These are phyloP conservation scores for Polymixis lichenea DNA, from an alignment of 2,888 invertebrate species.

Conservation along the genomic window DNA sequence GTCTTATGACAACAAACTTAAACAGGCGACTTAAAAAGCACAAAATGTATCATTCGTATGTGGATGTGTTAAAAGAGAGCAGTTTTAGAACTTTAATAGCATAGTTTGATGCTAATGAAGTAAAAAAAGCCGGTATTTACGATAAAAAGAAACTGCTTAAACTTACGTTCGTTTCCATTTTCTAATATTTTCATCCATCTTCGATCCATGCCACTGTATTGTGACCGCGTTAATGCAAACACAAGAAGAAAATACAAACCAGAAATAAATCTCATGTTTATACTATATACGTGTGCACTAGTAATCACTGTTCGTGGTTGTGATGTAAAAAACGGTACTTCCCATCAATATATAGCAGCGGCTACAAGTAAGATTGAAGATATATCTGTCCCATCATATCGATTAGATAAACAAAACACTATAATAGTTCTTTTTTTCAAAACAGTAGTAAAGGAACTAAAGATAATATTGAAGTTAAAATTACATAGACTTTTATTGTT, in stretches of 20 bases:
- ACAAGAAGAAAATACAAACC: not conserved
- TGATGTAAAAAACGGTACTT: not conserved
- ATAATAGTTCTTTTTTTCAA: slow-evolving; percentile 18
- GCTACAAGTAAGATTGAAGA: not conserved
- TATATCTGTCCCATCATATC: not conserved
- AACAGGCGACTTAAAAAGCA: not conserved
- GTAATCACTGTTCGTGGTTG: not conserved
- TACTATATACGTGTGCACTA: not conserved
- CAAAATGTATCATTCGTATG: not conserved
- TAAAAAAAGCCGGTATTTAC: not conserved
- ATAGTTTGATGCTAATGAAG: not conserved
- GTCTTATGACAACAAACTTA: not conserved
- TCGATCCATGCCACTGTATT: not conserved
- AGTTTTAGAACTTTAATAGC: not conserved
- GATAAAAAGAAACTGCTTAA: not conserved
- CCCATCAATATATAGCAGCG: slow-evolving; percentile 27
- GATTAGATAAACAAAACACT: slow-evolving; percentile 16
- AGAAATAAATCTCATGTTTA: slow-evolving; percentile 16
- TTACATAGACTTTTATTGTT: slow-evolving; percentile 16
- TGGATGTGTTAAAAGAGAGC: too few species aligned
- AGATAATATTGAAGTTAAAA: not conserved
- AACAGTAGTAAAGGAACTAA: not conserved
- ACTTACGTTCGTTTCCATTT: not conserved
- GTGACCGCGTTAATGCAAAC: not conserved
- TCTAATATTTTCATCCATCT: slow-evolving; percentile 2